Evolutionary conservation across 2,888 invertebrate species (phyloP).

Genomic region (Anthrax anthrax): DNA sequence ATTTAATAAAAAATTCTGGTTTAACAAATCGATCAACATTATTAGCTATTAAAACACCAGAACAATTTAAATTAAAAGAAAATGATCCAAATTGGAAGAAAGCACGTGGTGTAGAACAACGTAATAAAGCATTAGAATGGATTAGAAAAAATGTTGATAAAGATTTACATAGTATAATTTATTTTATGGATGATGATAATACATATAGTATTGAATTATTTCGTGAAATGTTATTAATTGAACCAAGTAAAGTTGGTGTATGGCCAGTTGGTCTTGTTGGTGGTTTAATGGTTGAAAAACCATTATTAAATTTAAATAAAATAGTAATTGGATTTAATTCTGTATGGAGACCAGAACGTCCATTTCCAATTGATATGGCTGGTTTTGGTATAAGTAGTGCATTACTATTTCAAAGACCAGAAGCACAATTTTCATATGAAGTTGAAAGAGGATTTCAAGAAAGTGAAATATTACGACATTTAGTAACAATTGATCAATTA

Average conservation of each 20-base stretch:
- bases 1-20: constrained; percentile 43
- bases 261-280: constrained; percentile 97
- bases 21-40: constrained; percentile 39
- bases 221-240: constrained; percentile 71
- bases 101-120: constrained; percentile 81
- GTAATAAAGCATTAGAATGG: constrained; percentile 78
- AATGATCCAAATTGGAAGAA: constrained; percentile 58
- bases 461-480: constrained; percentile 63
- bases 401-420: constrained; percentile 52
- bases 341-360: constrained; percentile 78
- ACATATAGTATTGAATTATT: constrained; percentile 82
- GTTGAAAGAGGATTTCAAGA: constrained; percentile 84
- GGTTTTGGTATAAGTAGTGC: constrained; percentile 81
- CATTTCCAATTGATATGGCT: constrained; percentile 97
- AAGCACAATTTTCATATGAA: constrained; percentile 67
- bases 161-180: constrained; percentile 54
- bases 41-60: constrained; percentile 54
- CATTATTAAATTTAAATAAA: constrained; percentile 50
- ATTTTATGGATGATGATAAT: constrained; percentile 96
- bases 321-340: constrained; percentile 45
- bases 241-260: constrained; percentile 59
- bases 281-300: constrained; percentile 83
- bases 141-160: constrained; percentile 30
- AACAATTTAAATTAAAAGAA: constrained; percentile 47
- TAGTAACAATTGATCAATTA: constrained; percentile 57